A percentile compares a stretch with the other conserved stretches of the same genome.
phyloP scores from a whole-genome alignment of 2,797 vertebrate genomes.

The Australoheros facetus region DNA sequence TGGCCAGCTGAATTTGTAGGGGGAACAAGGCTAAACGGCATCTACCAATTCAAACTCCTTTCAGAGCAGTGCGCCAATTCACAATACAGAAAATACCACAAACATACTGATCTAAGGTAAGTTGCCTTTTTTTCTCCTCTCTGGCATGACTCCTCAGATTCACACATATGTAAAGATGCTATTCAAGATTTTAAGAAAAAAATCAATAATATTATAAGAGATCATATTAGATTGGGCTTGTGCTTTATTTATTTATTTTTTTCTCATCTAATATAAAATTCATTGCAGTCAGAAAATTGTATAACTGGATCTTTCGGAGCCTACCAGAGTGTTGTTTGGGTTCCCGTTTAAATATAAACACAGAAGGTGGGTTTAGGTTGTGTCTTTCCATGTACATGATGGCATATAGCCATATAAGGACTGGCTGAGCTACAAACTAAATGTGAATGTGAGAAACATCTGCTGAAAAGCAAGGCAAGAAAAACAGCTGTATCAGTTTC shows the following conservation, averaged over 20 bases:
- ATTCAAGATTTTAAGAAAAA: constrained; percentile 20
- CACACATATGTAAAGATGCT: constrained; percentile 33
- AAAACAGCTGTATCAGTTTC: constrained; percentile 45
- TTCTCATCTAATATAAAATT: constrained; percentile 1
- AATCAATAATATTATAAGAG: background rate
- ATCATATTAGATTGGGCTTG: background rate
- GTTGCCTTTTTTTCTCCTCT: constrained; percentile 57
- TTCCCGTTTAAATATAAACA: background rate
- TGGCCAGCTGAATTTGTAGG: constrained; percentile 68
- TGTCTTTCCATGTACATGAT: constrained; percentile 14
- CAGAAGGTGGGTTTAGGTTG: constrained; percentile 9
- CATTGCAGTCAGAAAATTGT: background rate
- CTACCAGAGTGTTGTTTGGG: background rate
- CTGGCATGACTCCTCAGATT: constrained; percentile 35
- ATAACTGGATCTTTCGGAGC: background rate
- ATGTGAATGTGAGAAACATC: constrained; percentile 57
- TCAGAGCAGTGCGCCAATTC: constrained; percentile 43
- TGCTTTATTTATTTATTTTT: background rate
- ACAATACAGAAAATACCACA: constrained; percentile 56
- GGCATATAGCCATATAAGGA: constrained; percentile 20
- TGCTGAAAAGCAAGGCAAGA: constrained; percentile 30
- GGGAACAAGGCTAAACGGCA: constrained; percentile 62
- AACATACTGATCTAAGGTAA: constrained; percentile 75
- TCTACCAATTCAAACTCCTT: constrained; percentile 53
- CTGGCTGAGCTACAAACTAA: constrained; percentile 9